Evolutionary conservation across 2,113 vertebrate genomes (phyloP).

Genomic region (Prolemur simus): DNA sequence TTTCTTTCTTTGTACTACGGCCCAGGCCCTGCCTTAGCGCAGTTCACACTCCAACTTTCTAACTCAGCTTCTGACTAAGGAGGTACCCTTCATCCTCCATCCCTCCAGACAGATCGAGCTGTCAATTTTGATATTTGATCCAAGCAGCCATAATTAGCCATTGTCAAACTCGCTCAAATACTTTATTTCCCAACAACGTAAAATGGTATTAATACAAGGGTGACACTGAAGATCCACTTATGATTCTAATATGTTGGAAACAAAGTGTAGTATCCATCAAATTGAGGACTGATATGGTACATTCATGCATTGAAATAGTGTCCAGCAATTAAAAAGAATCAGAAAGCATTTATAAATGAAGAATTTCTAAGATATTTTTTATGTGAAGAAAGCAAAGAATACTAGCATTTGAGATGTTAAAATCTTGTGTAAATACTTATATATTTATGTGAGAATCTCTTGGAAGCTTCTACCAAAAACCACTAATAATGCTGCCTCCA

Average conservation of each 20-base stretch:
- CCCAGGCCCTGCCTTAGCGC: too few species aligned
- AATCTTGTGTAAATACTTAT: background rate
- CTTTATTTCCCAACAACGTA: background rate
- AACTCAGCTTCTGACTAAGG: background rate
- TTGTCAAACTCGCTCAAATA: background rate
- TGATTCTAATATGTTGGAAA: background rate
- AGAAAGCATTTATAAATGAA: background rate
- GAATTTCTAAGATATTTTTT: background rate
- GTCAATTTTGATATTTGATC: background rate
- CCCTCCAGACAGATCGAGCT: background rate
- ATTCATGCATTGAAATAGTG: background rate
- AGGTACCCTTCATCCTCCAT: background rate
- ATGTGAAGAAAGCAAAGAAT: background rate
- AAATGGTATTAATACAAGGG: background rate
- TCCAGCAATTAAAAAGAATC: background rate
- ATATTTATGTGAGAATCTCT: background rate
- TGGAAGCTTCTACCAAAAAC: background rate
- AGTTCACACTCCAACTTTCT: background rate
- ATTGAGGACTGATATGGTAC: background rate
- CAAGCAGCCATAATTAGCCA: background rate
- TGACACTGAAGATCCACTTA: background rate
- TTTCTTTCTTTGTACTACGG: background rate
- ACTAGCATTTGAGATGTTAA: background rate
- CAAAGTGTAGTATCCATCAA: background rate
- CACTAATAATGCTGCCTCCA: background rate